phyloP scores from a whole-genome alignment of 2,113 vertebrate genomes.

The Petroica traversi region DNA sequence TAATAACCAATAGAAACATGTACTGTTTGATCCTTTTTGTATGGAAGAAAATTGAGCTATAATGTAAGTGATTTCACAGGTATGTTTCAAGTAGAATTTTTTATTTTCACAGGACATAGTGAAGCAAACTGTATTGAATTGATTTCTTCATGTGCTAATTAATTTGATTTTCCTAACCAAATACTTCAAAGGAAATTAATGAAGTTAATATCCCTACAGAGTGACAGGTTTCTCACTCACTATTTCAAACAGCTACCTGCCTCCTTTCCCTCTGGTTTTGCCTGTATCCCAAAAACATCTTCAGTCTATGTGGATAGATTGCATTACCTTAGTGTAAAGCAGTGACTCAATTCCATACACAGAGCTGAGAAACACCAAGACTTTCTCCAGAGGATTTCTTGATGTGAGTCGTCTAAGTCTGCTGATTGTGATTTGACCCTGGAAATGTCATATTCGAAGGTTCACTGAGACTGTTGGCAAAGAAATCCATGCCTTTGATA shows the following conservation, averaged over 20 bases:
- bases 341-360: neutral
- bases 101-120: neutral
- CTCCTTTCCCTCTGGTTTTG: neutral
- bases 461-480: constrained; percentile 22
- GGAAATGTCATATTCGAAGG: constrained; percentile 51
- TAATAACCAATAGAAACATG: neutral
- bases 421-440: neutral
- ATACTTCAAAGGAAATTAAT: neutral
- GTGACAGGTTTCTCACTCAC: neutral
- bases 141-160: neutral
- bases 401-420: neutral
- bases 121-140: neutral
- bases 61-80: neutral
- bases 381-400: neutral
- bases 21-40: neutral
- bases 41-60: neutral
- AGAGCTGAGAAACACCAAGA: neutral
- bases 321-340: neutral
- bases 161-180: constrained; percentile 1
- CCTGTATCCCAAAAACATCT: neutral
- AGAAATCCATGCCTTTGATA: neutral
- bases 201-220: neutral
- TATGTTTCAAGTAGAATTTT: neutral
- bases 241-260: neutral
- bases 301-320: neutral